Conservation (phyloP, 2,797 vertebrate species). For the Sebastolobus altivelis region DNA sequence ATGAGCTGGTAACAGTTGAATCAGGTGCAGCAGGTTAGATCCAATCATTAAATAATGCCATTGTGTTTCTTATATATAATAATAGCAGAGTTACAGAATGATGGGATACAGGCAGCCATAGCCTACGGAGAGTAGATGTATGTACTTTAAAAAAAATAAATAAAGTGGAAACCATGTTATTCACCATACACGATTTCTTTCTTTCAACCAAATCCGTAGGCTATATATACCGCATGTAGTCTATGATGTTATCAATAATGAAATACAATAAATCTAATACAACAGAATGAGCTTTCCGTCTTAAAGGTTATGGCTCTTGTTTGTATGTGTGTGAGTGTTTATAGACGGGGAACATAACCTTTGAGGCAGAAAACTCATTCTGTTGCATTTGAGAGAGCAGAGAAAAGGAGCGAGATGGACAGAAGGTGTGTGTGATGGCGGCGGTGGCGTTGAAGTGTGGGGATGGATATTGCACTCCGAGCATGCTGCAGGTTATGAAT, state of each 20-base stretch:
- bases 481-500: slow-evolving; percentile 71
- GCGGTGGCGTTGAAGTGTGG: slow-evolving; percentile 17
- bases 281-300: slow-evolving; percentile 1
- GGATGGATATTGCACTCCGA: slow-evolving; percentile 61
- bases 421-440: slow-evolving; percentile 22
- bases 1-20: not conserved
- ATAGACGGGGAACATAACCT: slow-evolving; percentile 23
- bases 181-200: not conserved
- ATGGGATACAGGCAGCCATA: not conserved
- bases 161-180: not conserved
- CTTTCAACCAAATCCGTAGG: not conserved
- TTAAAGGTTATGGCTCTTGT: slow-evolving; percentile 31
- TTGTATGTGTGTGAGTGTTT: not conserved
- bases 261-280: slow-evolving; percentile 29
- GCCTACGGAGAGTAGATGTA: not conserved
- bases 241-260: slow-evolving; percentile 14
- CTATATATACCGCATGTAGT: not conserved
- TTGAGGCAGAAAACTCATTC: slow-evolving; percentile 44
- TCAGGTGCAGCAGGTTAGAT: not conserved
- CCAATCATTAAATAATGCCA: not conserved
- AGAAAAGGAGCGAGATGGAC: slow-evolving; percentile 26
- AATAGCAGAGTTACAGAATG: not conserved
- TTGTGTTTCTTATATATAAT: not conserved
- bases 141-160: not conserved
- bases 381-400: slow-evolving; percentile 39